Base-by-base conservation (phyloP, 2,797 vertebrate genomes). In the Halcyon chelicuti region DNA sequence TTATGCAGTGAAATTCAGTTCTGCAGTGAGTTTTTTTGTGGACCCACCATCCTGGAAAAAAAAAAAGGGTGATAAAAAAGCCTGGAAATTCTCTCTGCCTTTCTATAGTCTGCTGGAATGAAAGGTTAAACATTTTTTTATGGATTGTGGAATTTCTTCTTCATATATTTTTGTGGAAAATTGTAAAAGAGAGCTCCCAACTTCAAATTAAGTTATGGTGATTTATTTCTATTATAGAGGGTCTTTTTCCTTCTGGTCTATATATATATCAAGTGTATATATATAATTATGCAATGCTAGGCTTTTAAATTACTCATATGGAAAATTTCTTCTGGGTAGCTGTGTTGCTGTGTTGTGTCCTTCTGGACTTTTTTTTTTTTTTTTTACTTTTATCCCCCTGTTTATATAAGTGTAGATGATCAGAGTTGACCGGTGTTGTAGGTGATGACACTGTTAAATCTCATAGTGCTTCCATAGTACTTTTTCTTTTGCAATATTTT, bases 381-480 rank as follows among this genome's bases (percentile, higher is more conserved):
- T 6, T 8, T 9, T 2, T 1, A 12, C 25, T 35, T 33, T 44
- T 49, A 12, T 63, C 14, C 4, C 3, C 13, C 39, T 58, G 2
- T 29, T 79, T 79, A 22, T 62, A 70, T 31, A 20, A 77, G 9
- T 55, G 40, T 46, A 18, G 23, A 37, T 77, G 17, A 66, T 76
- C 15, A 62, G 18, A 86, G 4, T 2, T 70, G 37, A 60, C 7
- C 39, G 33, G 14, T 58, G 2, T 14, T 92, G 75, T 65, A 49
- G 28, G 8, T 63, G 42, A 55, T 44, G 37, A 9, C 19, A 40
- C 5, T 31, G 7, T 61, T 81, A 65, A 68, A 88, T 61, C 15
- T 40, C 6, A 21, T 77, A 13, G 9, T 86, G 11, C 31, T 49
- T 55, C 19, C 11, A 26, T 5, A 11, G 3, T 49, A 63, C 19